Evolutionary conservation across 2,888 invertebrate genomes (phyloP), one percentile per base, ranked within the genome.

Genomic region (Cryptus viduatorius): DNA sequence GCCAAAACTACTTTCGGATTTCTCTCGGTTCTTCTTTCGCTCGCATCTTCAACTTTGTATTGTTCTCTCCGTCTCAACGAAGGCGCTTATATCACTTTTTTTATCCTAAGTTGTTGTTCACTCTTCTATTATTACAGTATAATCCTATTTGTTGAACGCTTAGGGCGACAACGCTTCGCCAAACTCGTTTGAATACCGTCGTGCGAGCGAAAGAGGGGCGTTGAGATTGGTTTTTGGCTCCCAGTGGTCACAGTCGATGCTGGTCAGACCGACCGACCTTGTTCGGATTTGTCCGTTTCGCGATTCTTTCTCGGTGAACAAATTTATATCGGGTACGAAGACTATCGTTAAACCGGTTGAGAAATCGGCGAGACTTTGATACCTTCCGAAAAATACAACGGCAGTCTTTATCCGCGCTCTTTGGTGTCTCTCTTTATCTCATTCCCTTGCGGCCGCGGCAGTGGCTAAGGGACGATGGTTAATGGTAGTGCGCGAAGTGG

Each of bases 141-240:
- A 79, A 76, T 76, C 56, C 75, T 75, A 59, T 83, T 83, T 83
- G 65, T 83, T 76, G 71, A 65, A 71, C 75, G 83, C 79, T 83
- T 61, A 79, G 69, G 79, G 69, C 68, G 73, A 79, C 53, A 1
- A 64, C 73, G 72, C 75, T 19, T 7, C 3, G 50, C 5, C 24
- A 69, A 78, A 77, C 68, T 80, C 77, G 53, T 76, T 80, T 29
- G 24, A 77, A 79, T 79, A 72, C 76, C 64, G 0, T 37, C n/a
- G 48, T 48, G 1, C n/a, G 14, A 14, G n/a, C 48, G 48, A 24
- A 24, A n/a, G 48, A 14, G 59, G 14, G 29, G 12, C 56, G 8
- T 10, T 2, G 31, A 59, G 59, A 59, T 59, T 24, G 24, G 14
- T 31, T 29, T 59, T 53, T n/a, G 31, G 14, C n/a, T 14, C 42